Percentiles rank a stretch among this genome's conserved stretches.
Evolutionary conservation across 2,888 invertebrate genomes (phyloP).

Genomic region (Girardia tigrina): DNA sequence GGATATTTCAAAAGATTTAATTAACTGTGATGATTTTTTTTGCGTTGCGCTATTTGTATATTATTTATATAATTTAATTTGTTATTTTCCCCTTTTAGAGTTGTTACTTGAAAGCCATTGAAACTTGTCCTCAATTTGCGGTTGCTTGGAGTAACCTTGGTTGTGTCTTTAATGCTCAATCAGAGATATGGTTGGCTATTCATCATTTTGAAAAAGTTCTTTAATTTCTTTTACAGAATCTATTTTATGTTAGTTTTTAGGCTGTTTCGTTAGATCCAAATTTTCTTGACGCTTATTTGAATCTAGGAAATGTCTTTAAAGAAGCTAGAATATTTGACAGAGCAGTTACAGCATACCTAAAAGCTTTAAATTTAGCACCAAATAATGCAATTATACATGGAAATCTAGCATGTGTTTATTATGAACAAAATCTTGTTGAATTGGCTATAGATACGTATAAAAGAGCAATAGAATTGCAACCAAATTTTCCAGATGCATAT

Average conservation of each 20-base stretch:
- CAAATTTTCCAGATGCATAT: constrained; percentile 95
- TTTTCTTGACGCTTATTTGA: constrained; percentile 96
- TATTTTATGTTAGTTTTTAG: constrained; percentile 42
- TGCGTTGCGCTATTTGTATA: neutral
- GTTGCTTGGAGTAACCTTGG: constrained; percentile 99
- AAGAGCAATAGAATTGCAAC: constrained; percentile 88
- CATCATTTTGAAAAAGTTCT: constrained; percentile 87
- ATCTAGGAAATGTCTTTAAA: constrained; percentile 93
- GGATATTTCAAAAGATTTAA: neutral
- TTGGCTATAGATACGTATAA: constrained; percentile 93
- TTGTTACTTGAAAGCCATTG: constrained; percentile 98
- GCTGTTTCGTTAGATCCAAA: constrained; percentile 95
- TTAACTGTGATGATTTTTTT: neutral
- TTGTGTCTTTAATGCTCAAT: constrained; percentile 97
- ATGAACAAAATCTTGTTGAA: constrained; percentile 88
- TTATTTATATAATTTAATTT: constrained; percentile 25
- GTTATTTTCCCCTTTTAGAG: constrained; percentile 58
- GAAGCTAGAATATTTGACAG: constrained; percentile 97
- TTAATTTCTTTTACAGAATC: neutral
- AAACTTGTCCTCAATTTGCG: constrained; percentile 95
- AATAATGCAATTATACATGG: constrained; percentile 94
- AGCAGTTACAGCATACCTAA: constrained; percentile 89
- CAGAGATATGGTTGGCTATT: constrained; percentile 97
- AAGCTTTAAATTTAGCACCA: constrained; percentile 80
- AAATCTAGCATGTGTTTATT: constrained; percentile 93